Conservation (phyloP, 2,113 vertebrate species). For the Spea bombifrons region DNA sequence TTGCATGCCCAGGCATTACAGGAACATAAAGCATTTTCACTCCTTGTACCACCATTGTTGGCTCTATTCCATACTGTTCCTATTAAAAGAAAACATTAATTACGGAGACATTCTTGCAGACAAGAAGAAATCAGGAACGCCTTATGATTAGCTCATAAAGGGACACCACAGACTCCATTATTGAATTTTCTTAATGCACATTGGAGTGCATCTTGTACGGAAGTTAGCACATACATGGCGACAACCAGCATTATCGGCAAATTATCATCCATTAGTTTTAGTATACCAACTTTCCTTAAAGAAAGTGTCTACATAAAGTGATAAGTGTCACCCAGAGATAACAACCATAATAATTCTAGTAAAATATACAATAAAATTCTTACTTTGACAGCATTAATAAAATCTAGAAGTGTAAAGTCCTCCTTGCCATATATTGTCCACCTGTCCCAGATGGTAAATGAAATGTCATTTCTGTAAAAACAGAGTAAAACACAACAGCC, state of each 20-base stretch:
- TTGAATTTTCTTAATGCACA: too few species aligned
- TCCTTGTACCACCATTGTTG: slow-evolving; percentile 94
- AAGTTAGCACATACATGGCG: too few species aligned
- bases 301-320: too few species aligned
- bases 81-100: slow-evolving; percentile 54
- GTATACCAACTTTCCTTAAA: too few species aligned
- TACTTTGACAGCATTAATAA: slow-evolving; percentile 92
- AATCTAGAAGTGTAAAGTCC: slow-evolving; percentile 93
- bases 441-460: slow-evolving; percentile 96
- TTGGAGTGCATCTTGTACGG: too few species aligned
- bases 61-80: slow-evolving; percentile 96
- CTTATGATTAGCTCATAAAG: too few species aligned
- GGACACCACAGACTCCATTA: too few species aligned
- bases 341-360: slow-evolving; percentile 85
- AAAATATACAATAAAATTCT: slow-evolving; percentile 53
- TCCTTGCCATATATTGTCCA: slow-evolving; percentile 89
- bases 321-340: too few species aligned
- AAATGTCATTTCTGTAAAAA: slow-evolving; percentile 81
- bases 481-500: background rate
- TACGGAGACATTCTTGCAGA: too few species aligned
- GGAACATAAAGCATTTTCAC: slow-evolving; percentile 99
- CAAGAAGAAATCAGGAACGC: too few species aligned
- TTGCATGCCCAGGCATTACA: slow-evolving; percentile 93
- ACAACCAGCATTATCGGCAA: too few species aligned
- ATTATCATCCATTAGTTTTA: too few species aligned